Evolutionary conservation across 2,797 vertebrate species (phyloP).

Genomic region (Macropodus opercularis): DNA sequence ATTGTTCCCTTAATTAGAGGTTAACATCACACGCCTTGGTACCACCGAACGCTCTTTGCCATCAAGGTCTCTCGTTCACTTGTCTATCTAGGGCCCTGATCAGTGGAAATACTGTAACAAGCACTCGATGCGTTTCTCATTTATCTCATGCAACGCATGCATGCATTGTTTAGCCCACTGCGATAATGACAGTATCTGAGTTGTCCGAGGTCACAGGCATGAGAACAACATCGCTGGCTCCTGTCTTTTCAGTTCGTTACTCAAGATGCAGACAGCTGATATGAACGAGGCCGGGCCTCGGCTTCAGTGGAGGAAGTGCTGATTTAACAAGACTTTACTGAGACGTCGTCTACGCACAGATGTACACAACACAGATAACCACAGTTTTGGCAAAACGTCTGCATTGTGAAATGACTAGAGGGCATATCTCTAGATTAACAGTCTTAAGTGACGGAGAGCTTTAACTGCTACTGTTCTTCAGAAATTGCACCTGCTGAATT

Average conservation of each 20-base stretch:
- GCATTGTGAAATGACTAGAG: too few species aligned
- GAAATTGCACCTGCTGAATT: constrained; percentile 11
- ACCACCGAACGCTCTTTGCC: neutral
- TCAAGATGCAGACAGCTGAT: constrained; percentile 49
- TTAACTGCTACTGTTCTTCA: too few species aligned
- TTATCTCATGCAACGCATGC: neutral
- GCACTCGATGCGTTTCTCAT: neutral
- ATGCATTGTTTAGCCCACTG: neutral
- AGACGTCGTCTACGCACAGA: neutral
- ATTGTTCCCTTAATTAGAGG: neutral
- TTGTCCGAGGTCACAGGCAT: neutral
- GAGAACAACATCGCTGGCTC: neutral
- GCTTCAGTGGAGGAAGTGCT: constrained; percentile 10
- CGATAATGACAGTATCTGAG: constrained; percentile 7
- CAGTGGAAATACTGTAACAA: constrained; percentile 23
- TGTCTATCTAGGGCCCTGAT: neutral
- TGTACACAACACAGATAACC: neutral
- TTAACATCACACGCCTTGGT: neutral
- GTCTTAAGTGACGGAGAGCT: neutral
- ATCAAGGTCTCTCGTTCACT: neutral
- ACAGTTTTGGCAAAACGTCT: neutral
- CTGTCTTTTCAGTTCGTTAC: constrained; percentile 21
- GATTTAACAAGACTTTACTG: constrained; percentile 4
- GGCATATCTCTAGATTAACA: neutral
- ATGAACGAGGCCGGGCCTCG: constrained; percentile 16